Evolutionary conservation across 2,888 invertebrate genomes (phyloP).

Genomic region (Myathropa florea): DNA sequence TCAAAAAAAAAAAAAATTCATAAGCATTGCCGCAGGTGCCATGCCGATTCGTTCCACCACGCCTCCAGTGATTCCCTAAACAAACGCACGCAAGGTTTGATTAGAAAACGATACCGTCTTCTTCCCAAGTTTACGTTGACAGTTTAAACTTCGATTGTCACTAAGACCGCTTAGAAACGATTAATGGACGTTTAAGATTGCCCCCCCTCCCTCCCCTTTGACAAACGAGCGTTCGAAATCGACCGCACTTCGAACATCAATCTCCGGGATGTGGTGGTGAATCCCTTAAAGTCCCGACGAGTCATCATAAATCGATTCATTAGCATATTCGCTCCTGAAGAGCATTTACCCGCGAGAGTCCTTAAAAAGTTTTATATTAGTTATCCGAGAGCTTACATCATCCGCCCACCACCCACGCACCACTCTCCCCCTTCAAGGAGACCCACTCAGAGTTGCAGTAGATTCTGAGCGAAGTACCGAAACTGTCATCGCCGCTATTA

Average conservation of each 20-base stretch:
- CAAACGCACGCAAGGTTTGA: neutral
- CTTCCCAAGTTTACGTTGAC: neutral
- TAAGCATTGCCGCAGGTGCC: neutral
- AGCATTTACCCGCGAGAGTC: neutral
- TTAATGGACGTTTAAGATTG: neutral
- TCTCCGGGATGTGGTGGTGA: neutral
- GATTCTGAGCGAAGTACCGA: constrained; percentile 9
- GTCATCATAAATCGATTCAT: neutral
- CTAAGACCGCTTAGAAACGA: neutral
- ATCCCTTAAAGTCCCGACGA: neutral
- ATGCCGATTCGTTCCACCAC: neutral
- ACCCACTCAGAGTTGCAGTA: neutral
- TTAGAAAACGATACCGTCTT: neutral
- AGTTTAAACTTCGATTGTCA: neutral
- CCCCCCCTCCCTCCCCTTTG: neutral
- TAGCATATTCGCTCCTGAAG: neutral
- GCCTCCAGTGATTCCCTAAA: neutral
- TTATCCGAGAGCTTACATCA: neutral
- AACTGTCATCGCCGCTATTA: constrained; percentile 12
- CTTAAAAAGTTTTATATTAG: neutral
- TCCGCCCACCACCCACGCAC: neutral
- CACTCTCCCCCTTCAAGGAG: too few relatives aligned
- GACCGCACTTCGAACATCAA: neutral
- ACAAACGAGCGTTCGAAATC: neutral
- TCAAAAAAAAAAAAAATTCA: neutral